Conservation (phyloP, 1,140 invertebrate genomes). For the Sinonovacula constricta region DNA sequence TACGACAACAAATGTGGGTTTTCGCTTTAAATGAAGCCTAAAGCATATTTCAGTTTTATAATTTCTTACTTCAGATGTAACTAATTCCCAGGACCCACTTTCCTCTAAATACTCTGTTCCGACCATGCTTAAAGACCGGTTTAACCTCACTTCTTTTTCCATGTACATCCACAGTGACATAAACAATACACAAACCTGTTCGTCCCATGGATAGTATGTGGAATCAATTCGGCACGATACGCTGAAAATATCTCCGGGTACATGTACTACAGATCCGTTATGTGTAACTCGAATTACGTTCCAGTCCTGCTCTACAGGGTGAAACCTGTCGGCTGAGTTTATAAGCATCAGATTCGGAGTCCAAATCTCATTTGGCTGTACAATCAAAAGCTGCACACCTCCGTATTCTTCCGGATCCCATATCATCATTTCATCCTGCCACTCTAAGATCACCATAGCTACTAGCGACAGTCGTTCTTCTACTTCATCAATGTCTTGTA, state of each 20-base stretch:
- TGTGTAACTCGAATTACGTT: neutral
- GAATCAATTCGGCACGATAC: neutral
- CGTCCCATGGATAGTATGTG: conserved; percentile 3
- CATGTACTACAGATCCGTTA: neutral
- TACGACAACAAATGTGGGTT: conserved; percentile 76
- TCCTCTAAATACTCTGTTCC: conserved; percentile 80
- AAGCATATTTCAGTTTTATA: neutral
- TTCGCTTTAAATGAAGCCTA: conserved; percentile 59
- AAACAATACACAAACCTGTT: conserved; percentile 8
- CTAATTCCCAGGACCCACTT: conserved; percentile 81
- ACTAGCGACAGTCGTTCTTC: conserved; percentile 8
- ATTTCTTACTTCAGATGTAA: neutral
- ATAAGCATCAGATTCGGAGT: neutral
- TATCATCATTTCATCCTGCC: conserved; percentile 2
- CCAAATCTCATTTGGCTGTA: neutral
- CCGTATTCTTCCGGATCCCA: neutral
- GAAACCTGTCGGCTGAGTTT: neutral
- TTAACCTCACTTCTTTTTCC: too few species aligned
- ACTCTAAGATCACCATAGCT: neutral
- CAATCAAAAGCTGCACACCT: neutral
- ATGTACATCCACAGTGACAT: too few species aligned
- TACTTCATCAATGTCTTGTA: conserved; percentile 5
- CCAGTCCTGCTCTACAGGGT: neutral
- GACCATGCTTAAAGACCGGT: too few species aligned
- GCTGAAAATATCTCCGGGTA: neutral